Percentiles rank a stretch among this genome's conserved stretches.
These are phyloP conservation scores for Myotis pilosus DNA, from an alignment of 2,797 vertebrate genomes.

Conservation along the genomic window DNA sequence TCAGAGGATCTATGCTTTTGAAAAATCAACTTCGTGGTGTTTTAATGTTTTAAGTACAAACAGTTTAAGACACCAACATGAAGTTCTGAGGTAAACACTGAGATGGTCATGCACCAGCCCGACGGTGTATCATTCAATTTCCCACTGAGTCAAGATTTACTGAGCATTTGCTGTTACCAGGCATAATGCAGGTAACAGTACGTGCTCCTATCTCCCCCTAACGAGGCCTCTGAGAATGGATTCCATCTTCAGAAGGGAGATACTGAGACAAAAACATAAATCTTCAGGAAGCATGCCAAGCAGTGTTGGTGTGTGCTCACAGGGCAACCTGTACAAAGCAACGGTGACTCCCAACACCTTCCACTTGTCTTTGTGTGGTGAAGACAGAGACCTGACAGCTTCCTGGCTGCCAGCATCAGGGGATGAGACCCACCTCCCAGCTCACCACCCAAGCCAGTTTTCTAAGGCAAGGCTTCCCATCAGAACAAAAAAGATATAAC, in stretches of 20 bases:
- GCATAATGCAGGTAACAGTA: background rate
- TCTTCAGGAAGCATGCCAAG: background rate
- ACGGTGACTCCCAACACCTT: background rate
- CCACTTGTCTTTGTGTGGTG: background rate
- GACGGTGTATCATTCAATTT: background rate
- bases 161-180: background rate
- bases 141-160: background rate
- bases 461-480: background rate
- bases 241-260: background rate
- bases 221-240: background rate
- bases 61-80: slow-evolving; percentile 11
- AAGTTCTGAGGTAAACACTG: slow-evolving; percentile 1
- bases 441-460: background rate
- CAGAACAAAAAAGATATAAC: background rate
- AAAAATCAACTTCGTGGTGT: background rate
- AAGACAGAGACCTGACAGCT: background rate
- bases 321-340: background rate
- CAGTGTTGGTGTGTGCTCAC: background rate
- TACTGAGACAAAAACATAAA: background rate
- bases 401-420: background rate
- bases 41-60: background rate
- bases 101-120: background rate
- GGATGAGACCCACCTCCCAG: background rate
- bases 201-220: background rate
- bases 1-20: background rate